Base-by-base conservation (phyloP, 2,113 vertebrate genomes). In the Brienomyrus brachyistius region DNA sequence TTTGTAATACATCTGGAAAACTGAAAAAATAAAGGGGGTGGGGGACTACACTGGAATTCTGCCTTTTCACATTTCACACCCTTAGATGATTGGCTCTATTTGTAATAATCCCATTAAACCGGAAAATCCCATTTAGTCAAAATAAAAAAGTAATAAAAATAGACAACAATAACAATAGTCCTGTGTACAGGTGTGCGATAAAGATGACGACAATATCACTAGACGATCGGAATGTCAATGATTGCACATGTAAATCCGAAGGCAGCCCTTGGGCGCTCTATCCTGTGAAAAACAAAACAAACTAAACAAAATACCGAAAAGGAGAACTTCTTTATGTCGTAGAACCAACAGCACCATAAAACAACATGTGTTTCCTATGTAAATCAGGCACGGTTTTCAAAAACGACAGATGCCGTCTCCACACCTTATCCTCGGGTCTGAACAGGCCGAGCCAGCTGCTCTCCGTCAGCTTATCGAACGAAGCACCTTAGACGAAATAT, bases 341-440 rank as follows among this genome's bases (percentile, higher is more conserved):
- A 95, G 40, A 77, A 88, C 35, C 45, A 82, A 56, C 62, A 88
- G 66, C 93, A 97, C 96, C 97, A 97, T 97, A 95, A 84, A 96
- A 96, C 95, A 96, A 96, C 96, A 96, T 95, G 96, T 97, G 96
- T 97, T 97, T 97, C 96, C 96, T 96, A 96, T 95, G 96, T 96
- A 96, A 97, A 97, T 97, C 96, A 97, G 96, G 97, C 96, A 97
- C 96, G 96, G 95, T 96, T 96, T 95, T 96, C 94, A 90, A 80
- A 82, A 94, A 94, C 92, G 93, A 95, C 94, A 94, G 94, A 96
- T 95, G 95, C 96, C 94, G 91, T 92, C 23, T 85, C 52, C 23
- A 89, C 59, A 74, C n/a, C 51, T n/a, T 35, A 48, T 48, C 43
- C 59, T n/a, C 7, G 7, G 27, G 56, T 8, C 88, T 45, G 35